Percentiles rank a stretch among this genome's conserved stretches.
phyloP scores from a whole-genome alignment of 1,140 invertebrate genomes.

The Chlorops oryzae region DNA sequence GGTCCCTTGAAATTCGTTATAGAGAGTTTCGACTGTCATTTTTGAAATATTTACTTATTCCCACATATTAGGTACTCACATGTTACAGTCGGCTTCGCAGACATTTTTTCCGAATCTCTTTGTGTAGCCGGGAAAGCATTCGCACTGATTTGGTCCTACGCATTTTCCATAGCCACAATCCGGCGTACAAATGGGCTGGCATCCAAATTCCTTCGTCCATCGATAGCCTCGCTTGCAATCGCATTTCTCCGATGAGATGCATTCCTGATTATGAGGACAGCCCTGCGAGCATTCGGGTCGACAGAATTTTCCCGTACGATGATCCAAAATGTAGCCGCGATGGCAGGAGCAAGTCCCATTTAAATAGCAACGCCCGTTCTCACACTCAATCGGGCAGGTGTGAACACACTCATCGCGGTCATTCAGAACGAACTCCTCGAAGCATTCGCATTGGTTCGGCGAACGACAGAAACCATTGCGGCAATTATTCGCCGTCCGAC shows the following conservation, averaged over 20 bases:
- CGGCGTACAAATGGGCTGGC: slow-evolving; percentile 38
- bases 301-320: slow-evolving; percentile 50
- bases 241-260: slow-evolving; percentile 54
- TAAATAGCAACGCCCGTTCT: slow-evolving; percentile 45
- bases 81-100: slow-evolving; percentile 40
- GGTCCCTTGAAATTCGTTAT: too few relatives aligned
- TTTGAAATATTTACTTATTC: too few relatives aligned
- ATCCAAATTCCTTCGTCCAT: slow-evolving; percentile 28
- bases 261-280: slow-evolving; percentile 46
- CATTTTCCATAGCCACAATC: slow-evolving; percentile 57
- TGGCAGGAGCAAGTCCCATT: slow-evolving; percentile 57
- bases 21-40: too few relatives aligned
- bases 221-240: slow-evolving; percentile 55
- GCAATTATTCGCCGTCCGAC: slow-evolving; percentile 46
- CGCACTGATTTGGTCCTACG: slow-evolving; percentile 54
- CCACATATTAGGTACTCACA: slow-evolving; percentile 23
- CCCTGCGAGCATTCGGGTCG: slow-evolving; percentile 41
- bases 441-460: slow-evolving; percentile 56
- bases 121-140: slow-evolving; percentile 51
- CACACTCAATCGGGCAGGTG: slow-evolving; percentile 40
- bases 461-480: slow-evolving; percentile 53
- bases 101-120: slow-evolving; percentile 35
- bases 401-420: slow-evolving; percentile 32
- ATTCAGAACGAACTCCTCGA: slow-evolving; percentile 54
- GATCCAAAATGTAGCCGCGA: slow-evolving; percentile 55